Evolutionary conservation across 2,888 invertebrate genomes (phyloP).

Genomic region (Apamea monoglypha): DNA sequence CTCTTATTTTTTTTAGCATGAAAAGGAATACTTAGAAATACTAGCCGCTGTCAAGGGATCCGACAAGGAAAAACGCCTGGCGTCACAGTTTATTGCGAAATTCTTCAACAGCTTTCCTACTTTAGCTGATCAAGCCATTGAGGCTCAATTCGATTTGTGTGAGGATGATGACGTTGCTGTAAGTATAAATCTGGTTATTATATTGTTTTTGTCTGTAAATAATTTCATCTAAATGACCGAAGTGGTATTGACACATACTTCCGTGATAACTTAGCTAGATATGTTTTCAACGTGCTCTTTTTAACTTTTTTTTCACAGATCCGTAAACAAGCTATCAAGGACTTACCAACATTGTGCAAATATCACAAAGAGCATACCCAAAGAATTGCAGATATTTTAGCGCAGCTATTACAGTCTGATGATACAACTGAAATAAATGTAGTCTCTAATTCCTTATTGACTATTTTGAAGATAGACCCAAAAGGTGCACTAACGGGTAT

Average conservation of each 20-base stretch:
- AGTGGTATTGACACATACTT: background rate
- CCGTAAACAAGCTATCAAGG: constrained; percentile 98
- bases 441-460: constrained; percentile 95
- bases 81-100: constrained; percentile 98
- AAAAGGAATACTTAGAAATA: constrained; percentile 96
- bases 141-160: constrained; percentile 98
- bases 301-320: constrained; percentile 90
- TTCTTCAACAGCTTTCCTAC: constrained; percentile 98
- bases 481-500: constrained; percentile 91
- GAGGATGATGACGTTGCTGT: constrained; percentile 98
- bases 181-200: constrained; percentile 78
- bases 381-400: constrained; percentile 97
- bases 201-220: background rate
- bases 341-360: constrained; percentile 96
- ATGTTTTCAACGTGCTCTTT: constrained; percentile 5
- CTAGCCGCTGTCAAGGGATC: constrained; percentile 96
- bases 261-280: background rate
- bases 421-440: constrained; percentile 95
- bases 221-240: background rate
- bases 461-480: constrained; percentile 94
- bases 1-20: constrained; percentile 92
- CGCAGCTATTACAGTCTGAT: constrained; percentile 96
- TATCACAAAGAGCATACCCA: constrained; percentile 95
- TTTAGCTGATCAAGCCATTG: constrained; percentile 96
- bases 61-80: constrained; percentile 97